phyloP scores from a whole-genome alignment of 2,888 invertebrate genomes.

The Aporophyla nigra region DNA sequence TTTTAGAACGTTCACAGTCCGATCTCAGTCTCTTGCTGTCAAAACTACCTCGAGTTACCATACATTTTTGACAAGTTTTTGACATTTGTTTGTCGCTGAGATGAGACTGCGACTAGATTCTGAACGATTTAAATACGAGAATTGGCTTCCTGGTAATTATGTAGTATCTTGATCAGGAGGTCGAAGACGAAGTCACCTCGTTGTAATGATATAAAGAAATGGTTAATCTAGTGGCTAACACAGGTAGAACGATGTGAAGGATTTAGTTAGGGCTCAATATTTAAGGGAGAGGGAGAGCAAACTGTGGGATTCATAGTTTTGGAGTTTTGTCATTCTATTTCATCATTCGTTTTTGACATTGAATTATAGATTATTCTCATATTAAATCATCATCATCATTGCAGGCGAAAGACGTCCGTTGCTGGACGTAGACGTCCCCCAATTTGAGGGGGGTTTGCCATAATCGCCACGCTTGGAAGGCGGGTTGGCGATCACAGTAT shows the following conservation, averaged over 20 bases:
- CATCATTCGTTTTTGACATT: neutral
- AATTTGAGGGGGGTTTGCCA: too few relatives aligned
- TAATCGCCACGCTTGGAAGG: too few relatives aligned
- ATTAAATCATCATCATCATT: neutral
- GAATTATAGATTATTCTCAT: constrained; percentile 6
- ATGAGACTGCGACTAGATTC: too few relatives aligned
- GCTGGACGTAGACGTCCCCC: too few relatives aligned
- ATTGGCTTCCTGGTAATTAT: neutral
- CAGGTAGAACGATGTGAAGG: neutral
- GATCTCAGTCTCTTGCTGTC: too few relatives aligned
- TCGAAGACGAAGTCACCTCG: neutral
- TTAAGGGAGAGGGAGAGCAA: neutral
- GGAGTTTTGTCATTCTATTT: neutral
- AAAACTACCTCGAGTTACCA: too few relatives aligned
- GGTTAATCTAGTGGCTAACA: neutral
- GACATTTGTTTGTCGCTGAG: too few relatives aligned
- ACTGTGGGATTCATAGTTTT: neutral
- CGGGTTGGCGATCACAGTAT: too few relatives aligned
- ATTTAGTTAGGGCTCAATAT: neutral
- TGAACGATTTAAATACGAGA: too few relatives aligned
- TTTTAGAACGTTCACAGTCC: too few relatives aligned
- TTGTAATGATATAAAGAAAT: neutral
- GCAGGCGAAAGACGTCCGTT: too few relatives aligned
- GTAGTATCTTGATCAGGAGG: neutral
- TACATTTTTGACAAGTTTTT: too few relatives aligned